These are phyloP conservation scores for Plestiodon gilberti DNA, from an alignment of 2,113 vertebrate species.

Conservation along the genomic window DNA sequence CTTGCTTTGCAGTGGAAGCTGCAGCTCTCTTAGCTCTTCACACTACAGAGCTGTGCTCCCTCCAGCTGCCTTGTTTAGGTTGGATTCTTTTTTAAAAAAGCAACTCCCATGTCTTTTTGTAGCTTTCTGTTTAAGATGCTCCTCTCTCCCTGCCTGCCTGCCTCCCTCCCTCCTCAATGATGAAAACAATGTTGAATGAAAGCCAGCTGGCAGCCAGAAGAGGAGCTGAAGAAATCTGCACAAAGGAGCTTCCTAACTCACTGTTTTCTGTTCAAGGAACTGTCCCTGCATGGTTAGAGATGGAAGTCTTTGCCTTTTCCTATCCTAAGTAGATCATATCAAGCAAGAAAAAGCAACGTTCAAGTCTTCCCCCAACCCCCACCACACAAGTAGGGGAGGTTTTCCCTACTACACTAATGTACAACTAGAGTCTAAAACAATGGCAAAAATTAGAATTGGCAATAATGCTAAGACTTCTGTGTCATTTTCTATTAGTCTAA, in stretches of 20 bases:
- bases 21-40: conserved; percentile 32
- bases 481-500: conserved; percentile 3
- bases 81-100: conserved; percentile 58
- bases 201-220: conserved; percentile 71
- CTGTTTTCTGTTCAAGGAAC: conserved; percentile 70
- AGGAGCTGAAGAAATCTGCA: conserved; percentile 67
- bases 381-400: conserved; percentile 45
- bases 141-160: conserved; percentile 49
- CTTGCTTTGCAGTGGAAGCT: conserved; percentile 25
- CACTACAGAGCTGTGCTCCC: conserved; percentile 32
- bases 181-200: conserved; percentile 66
- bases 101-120: conserved; percentile 63
- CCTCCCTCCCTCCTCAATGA: conserved; percentile 59
- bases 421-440: conserved; percentile 3
- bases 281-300: conserved; percentile 48
- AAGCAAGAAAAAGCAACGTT: conserved; percentile 65
- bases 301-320: conserved; percentile 30
- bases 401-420: conserved; percentile 3
- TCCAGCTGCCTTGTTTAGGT: conserved; percentile 66
- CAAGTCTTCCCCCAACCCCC: conserved; percentile 24
- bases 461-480: conserved; percentile 19
- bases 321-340: conserved; percentile 46
- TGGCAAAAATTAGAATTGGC: conserved; percentile 38
- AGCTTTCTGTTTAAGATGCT: conserved; percentile 65
- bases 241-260: conserved; percentile 74